Evolutionary conservation across 2,797 vertebrate species (phyloP), one percentile per base, ranked within the genome.

Genomic region (Acanthurus lineatus): DNA sequence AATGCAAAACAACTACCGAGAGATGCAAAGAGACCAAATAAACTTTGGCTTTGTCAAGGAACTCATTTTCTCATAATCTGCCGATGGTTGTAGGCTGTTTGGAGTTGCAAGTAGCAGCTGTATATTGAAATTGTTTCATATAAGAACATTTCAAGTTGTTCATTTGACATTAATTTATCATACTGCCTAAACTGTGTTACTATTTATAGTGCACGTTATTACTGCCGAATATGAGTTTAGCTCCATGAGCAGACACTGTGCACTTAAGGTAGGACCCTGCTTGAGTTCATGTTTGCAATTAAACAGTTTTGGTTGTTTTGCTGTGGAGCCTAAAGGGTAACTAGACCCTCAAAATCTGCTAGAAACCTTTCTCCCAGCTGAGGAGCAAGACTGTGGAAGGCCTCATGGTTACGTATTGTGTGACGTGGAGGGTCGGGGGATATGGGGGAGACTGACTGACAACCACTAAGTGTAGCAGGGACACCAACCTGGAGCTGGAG

Each of bases 291-390:
- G 22, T 51, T 44, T 60, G 14, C 44, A 45, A 53, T 35, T 10
- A 38, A 61, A 61, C 48, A 35, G 47, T 51, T 65, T 65, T 42
- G 1, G 20, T 53, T 49, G 28, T 62, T 5, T 28, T 61, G 28
- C 14, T 75, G 19, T 54, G 59, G 11, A 77, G n/a, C 11, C 54
- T 42, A 44, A 15, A 22, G 64, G 17, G 19, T 22, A 49, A 56
- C 17, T 56, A 14, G 40, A 60, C 40, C 9, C 42, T 47, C n/a
- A 53, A 3, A 6, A 51, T 12, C 16, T 19, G n/a, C 42, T 16
- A n/a, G 25, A 53, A 25, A 11, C 10, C 1, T 75, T 54, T 58
- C 49, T 62, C 15, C 20, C 9, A 1, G 15, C 38, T 9, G 45
- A 4, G 22, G 17, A 32, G 47, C 38, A 19, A 8, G 10, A 17